Evolutionary conservation across 2,888 invertebrate genomes (phyloP), one percentile per base, ranked within the genome.

Genomic region (Nephrotoma appendiculata): DNA sequence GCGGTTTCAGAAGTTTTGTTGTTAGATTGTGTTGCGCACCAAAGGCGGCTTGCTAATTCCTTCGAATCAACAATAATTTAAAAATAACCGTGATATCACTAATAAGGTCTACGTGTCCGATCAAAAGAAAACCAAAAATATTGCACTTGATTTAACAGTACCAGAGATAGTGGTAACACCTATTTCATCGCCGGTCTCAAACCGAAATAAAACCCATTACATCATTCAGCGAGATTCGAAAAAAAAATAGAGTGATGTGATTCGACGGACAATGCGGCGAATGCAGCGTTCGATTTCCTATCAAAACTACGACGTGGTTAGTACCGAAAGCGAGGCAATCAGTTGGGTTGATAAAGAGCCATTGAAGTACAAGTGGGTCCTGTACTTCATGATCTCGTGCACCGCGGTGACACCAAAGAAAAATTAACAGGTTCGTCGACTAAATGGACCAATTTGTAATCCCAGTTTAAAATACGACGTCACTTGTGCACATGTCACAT

Each of bases 401-500:
- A n/a, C n/a, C n/a, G n/a, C n/a, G n/a, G n/a, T n/a, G n/a, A n/a
- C n/a, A 88, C 89, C 15, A 84, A 84, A 84, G 84, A 84, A 9
- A 41, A 42, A 6, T 42, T n/a, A 42, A 41, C 43, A 85, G 71
- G 88, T 88, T n/a, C 86, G 86, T 19, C 7, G 86, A 52, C 41
- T 88, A 7, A 83, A 86, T 0, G 88, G 88, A 1, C 87, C 88
- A 52, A n/a, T 91, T 9, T 90, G 91, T 85, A 90, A 90, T 85
- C 90, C 91, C 88, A 88, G 91, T 19, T 87, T 89, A 3, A 90
- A 89, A 88, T 95, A 93, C 89, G 95, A 97, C 89, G 91, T 93
- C 0, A 91, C 91, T 0, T 94, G 94, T 86, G 96, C 96, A 0
- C 98, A 98, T 90, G 91, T 98, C 41, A 92, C 98, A 44, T 96